phyloP scores from a whole-genome alignment of 2,888 invertebrate genomes.

The Aromia moschata region DNA sequence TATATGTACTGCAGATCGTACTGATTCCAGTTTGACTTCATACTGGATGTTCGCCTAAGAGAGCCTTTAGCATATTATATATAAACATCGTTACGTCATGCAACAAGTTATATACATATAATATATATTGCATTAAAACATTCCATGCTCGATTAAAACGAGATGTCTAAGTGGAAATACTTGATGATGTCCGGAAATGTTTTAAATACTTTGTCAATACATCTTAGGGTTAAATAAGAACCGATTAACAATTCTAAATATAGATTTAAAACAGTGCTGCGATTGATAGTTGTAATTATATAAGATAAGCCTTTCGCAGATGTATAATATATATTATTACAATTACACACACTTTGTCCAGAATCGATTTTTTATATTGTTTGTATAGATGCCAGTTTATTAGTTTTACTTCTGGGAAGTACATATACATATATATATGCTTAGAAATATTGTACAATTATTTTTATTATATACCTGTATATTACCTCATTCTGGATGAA shows the following conservation, averaged over 20 bases:
- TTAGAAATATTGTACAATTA: constrained; percentile 48
- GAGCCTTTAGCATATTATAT: constrained; percentile 60
- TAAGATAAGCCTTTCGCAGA: constrained; percentile 62
- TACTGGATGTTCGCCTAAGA: constrained; percentile 62
- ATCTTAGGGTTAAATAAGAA: constrained; percentile 55
- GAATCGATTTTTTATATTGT: constrained; percentile 49
- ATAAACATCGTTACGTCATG: constrained; percentile 56
- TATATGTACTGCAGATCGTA: constrained; percentile 56
- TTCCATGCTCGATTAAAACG: constrained; percentile 50
- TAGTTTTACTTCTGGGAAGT: constrained; percentile 60
- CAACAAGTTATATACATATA: constrained; percentile 51
- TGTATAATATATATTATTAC: constrained; percentile 58
- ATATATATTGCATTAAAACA: constrained; percentile 55
- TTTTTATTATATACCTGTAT: constrained; percentile 51
- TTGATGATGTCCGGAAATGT: constrained; percentile 46
- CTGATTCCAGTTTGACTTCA: constrained; percentile 58
- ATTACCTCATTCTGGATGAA: constrained; percentile 58
- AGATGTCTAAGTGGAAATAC: constrained; percentile 46
- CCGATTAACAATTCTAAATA: constrained; percentile 61
- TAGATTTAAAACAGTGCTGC: constrained; percentile 57
- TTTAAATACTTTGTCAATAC: constrained; percentile 60
- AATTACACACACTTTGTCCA: constrained; percentile 58
- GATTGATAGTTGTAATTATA: constrained; percentile 60
- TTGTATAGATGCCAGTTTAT: constrained; percentile 45
- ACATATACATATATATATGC: constrained; percentile 51